These are phyloP conservation scores for Fulica atra DNA, from an alignment of 2,113 vertebrate genomes.

Conservation along the genomic window DNA sequence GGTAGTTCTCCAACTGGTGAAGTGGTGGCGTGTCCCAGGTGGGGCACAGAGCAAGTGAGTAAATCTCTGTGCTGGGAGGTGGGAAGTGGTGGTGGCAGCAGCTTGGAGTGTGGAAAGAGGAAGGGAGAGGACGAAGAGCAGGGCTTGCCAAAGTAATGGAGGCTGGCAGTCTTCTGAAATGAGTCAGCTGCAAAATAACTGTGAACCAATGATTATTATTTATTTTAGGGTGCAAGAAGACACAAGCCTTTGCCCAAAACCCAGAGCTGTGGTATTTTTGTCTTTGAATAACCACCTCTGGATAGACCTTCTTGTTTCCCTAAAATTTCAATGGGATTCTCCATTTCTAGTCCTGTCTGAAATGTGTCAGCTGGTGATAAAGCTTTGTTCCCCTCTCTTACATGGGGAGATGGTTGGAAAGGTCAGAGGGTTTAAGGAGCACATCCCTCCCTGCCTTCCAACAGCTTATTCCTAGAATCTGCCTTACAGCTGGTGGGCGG, in stretches of 20 bases:
- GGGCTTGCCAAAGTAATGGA: background rate
- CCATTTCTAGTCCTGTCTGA: background rate
- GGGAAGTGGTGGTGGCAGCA: background rate
- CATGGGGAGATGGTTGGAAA: background rate
- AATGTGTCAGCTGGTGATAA: background rate
- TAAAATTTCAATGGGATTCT: background rate
- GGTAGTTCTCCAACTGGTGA: background rate
- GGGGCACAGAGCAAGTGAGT: background rate
- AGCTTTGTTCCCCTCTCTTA: background rate
- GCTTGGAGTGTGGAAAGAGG: background rate
- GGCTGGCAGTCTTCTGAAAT: background rate
- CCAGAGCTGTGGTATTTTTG: background rate
- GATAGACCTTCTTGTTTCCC: background rate
- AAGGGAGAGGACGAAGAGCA: background rate
- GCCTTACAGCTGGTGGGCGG: too few species aligned
- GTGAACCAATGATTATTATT: background rate
- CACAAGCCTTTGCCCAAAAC: background rate
- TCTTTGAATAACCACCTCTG: background rate
- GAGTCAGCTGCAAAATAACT: background rate
- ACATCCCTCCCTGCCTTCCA: fast-evolving
- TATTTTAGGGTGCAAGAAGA: background rate
- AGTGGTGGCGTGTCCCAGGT: background rate
- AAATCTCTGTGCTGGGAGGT: background rate
- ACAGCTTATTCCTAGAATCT: background rate
- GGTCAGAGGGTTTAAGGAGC: background rate